phyloP scores from a whole-genome alignment of 2,888 invertebrate genomes.

The Ochropleura plecta region DNA sequence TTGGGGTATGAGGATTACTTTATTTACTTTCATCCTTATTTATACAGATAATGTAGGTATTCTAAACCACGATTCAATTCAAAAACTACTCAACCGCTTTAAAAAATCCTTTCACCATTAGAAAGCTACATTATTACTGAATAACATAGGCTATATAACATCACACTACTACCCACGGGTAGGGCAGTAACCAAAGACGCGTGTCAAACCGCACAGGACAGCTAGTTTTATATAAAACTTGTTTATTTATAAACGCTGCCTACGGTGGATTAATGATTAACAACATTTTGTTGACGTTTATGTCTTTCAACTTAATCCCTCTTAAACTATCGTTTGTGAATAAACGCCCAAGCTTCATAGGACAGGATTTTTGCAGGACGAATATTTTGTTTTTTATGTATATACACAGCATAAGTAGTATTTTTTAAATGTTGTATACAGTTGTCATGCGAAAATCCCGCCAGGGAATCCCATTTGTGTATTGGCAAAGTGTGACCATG shows the following conservation, averaged over 20 bases:
- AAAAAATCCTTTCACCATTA: too few relatives aligned
- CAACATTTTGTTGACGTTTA: background rate
- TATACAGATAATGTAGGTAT: constrained; percentile 45
- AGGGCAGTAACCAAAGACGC: too few relatives aligned
- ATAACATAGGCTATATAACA: too few relatives aligned
- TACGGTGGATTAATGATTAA: background rate
- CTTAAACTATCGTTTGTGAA: background rate
- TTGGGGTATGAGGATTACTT: constrained; percentile 19
- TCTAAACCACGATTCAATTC: too few relatives aligned
- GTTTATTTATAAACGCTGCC: background rate
- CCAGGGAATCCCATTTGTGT: constrained; percentile 21
- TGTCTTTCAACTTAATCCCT: background rate
- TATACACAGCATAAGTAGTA: background rate
- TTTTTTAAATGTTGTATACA: background rate
- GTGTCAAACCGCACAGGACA: too few relatives aligned
- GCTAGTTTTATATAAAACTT: too few relatives aligned
- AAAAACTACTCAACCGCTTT: too few relatives aligned
- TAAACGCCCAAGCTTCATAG: constrained; percentile 6
- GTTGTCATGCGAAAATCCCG: constrained; percentile 55
- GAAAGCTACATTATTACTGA: too few relatives aligned
- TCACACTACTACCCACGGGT: too few relatives aligned
- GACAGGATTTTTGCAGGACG: constrained; percentile 56
- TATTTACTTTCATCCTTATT: constrained; percentile 35
- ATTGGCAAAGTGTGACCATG: background rate
- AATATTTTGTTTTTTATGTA: constrained; percentile 14